Conservation (phyloP, 2,797 vertebrate genomes). For the Calcarius lapponicus region DNA sequence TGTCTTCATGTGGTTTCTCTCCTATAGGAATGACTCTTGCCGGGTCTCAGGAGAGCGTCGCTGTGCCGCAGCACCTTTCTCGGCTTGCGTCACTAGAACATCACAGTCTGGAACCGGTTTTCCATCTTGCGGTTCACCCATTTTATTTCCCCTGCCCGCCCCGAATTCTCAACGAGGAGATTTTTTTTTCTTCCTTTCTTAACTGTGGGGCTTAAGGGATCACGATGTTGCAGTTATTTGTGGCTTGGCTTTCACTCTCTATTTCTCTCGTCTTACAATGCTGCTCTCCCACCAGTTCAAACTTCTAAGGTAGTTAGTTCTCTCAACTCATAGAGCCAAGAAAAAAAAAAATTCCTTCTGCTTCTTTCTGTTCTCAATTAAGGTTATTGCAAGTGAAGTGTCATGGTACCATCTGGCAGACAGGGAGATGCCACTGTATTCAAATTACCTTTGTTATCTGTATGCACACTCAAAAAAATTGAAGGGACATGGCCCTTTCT, state of each 20-base stretch:
- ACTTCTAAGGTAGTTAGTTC: conserved; percentile 34
- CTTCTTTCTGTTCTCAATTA: background rate
- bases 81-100: conserved; percentile 44
- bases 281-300: conserved; percentile 36
- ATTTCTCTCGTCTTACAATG: conserved; percentile 37
- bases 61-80: conserved; percentile 44
- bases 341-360: background rate
- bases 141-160: conserved; percentile 29
- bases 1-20: conserved; percentile 58
- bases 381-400: background rate
- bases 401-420: background rate
- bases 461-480: background rate
- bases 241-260: conserved; percentile 60
- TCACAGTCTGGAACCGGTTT: conserved; percentile 24
- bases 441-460: background rate
- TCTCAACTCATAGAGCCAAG: background rate
- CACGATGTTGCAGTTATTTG: conserved; percentile 53
- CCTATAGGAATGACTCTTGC: conserved; percentile 23
- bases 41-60: background rate
- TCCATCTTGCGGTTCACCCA: conserved; percentile 56
- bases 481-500: background rate
- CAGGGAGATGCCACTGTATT: background rate
- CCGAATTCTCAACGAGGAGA: conserved; percentile 18
- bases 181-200: conserved; percentile 30
- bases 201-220: conserved; percentile 55